Evolutionary conservation across 2,888 invertebrate genomes (phyloP).

Genomic region (Monoplex corrugatus): DNA sequence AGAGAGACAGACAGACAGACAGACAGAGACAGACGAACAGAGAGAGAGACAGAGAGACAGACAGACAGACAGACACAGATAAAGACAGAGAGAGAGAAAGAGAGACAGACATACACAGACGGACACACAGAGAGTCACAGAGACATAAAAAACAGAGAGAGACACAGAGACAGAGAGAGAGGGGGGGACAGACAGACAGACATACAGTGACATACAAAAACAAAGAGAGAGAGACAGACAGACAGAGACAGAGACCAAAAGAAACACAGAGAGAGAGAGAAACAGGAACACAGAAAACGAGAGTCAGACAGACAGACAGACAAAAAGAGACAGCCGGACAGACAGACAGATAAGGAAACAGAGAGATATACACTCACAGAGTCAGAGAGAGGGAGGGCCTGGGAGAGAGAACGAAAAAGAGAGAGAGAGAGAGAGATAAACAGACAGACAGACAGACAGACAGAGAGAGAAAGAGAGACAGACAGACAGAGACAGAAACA

Average conservation of each 20-base stretch:
- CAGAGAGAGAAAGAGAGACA: neutral
- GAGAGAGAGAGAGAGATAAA: neutral
- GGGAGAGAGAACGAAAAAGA: neutral
- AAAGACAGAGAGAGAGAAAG: neutral
- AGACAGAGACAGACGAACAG: neutral
- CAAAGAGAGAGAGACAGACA: neutral
- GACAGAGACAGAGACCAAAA: too few species aligned
- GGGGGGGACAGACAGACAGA: neutral
- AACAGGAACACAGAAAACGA: too few species aligned
- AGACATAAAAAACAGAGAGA: neutral
- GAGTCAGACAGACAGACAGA: neutral
- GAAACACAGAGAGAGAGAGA: too few species aligned
- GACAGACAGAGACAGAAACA: neutral
- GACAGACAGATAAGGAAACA: neutral
- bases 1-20: neutral
- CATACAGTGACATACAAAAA: neutral
- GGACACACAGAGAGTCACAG: neutral
- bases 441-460: neutral
- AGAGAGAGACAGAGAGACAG: neutral
- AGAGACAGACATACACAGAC: neutral
- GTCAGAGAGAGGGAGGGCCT: neutral
- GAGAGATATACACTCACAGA: neutral
- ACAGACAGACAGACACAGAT: conserved; percentile 1
- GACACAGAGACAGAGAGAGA: neutral
- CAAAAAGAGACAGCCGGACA: neutral